phyloP scores from a whole-genome alignment of 2,113 vertebrate species.

The Tympanuchus pallidicinctus region DNA sequence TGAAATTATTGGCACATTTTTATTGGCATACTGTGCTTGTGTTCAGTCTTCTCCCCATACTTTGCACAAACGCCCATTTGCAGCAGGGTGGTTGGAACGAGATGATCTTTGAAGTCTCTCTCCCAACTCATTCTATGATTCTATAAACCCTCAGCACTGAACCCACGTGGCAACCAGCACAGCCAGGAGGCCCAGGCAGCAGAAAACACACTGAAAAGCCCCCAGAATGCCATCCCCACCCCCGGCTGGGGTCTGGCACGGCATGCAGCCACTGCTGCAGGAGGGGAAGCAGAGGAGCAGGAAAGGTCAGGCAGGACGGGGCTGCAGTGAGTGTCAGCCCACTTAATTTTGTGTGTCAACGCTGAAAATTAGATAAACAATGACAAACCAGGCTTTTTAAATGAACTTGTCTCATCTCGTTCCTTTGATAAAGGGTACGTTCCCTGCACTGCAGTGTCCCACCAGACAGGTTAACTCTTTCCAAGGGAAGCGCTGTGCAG shows the following conservation, averaged over 20 bases:
- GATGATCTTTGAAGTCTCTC: too few species aligned
- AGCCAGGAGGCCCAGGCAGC: not conserved
- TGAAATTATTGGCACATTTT: too few species aligned
- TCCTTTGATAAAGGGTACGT: conserved; percentile 78
- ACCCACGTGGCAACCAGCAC: accelerated
- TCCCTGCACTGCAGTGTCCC: conserved; percentile 56
- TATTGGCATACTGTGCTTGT: too few species aligned
- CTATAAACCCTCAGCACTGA: not conserved
- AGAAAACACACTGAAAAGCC: not conserved
- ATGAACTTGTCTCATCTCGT: conserved; percentile 92
- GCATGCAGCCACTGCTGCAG: not conserved
- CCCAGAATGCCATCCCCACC: not conserved
- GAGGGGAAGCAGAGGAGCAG: conserved; percentile 36
- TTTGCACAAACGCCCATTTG: not conserved
- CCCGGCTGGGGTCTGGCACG: not conserved
- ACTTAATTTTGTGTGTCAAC: conserved; percentile 86
- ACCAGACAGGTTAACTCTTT: conserved; percentile 76
- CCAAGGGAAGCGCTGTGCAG: not conserved
- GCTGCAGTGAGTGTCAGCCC: conserved; percentile 78
- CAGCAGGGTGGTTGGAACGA: too few species aligned
- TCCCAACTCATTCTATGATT: too few species aligned
- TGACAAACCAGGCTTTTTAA: conserved; percentile 83
- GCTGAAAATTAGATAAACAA: conserved; percentile 89
- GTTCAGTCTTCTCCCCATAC: accelerated
- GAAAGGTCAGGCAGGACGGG: conserved; percentile 77